These are phyloP conservation scores for Calidris pugnax DNA, from an alignment of 2,113 vertebrate species.

Conservation along the genomic window DNA sequence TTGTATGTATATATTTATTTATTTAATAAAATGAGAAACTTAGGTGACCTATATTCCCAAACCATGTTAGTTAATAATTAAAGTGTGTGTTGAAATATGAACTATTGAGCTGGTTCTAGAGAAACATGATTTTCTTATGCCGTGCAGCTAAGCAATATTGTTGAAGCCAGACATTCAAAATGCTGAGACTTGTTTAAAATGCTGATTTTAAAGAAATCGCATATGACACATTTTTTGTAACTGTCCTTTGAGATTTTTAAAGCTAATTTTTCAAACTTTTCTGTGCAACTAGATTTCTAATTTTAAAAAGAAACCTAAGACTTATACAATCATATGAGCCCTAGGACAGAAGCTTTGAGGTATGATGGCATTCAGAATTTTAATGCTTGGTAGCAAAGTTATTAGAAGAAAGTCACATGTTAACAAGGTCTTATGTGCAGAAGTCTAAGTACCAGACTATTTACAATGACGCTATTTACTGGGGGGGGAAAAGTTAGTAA, in stretches of 20 bases:
- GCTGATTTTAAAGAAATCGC: background rate
- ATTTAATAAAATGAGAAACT: background rate
- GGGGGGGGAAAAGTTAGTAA: background rate
- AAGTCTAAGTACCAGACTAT: background rate
- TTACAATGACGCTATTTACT: background rate
- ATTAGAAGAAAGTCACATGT: background rate
- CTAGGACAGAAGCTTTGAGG: background rate
- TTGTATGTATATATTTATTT: background rate
- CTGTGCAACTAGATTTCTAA: background rate
- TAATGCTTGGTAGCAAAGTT: background rate
- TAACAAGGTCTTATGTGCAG: background rate
- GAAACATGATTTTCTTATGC: background rate
- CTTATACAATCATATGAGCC: background rate
- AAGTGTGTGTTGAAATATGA: background rate
- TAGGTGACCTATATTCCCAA: background rate
- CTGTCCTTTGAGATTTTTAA: background rate
- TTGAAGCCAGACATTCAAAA: background rate
- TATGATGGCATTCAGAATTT: background rate
- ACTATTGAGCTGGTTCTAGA: background rate
- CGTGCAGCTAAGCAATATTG: background rate
- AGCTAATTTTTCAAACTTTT: background rate
- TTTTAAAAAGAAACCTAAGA: background rate
- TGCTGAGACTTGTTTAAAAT: conserved; percentile 13
- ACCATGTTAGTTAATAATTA: background rate
- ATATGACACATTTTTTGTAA: background rate